A percentile compares a stretch with the other conserved stretches of the same genome.
Conservation (phyloP, 2,113 vertebrate species). For the Genyomyrus donnyi region DNA sequence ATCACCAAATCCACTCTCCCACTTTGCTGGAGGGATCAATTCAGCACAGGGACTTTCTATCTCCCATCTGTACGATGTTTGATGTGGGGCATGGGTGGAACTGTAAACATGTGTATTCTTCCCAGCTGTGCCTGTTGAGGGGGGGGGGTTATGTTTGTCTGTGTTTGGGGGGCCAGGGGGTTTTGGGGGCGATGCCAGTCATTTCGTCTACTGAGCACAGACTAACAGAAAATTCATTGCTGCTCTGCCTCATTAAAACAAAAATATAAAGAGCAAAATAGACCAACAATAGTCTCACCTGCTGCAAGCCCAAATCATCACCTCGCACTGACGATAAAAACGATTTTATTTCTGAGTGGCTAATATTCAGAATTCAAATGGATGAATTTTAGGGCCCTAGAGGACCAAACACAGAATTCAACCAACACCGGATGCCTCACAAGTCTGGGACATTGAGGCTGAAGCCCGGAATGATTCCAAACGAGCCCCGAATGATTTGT, state of each 20-base stretch:
- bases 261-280: background rate
- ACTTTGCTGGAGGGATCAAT: background rate
- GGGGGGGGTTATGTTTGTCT: background rate
- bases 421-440: background rate
- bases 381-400: background rate
- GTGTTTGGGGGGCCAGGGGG: background rate
- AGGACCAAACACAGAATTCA: background rate
- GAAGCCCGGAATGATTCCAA: background rate
- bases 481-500: background rate
- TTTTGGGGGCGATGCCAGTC: background rate
- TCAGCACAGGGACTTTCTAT: background rate
- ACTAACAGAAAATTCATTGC: background rate
- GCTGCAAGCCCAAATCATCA: background rate
- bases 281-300: background rate
- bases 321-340: background rate
- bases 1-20: background rate
- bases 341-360: background rate
- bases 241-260: background rate
- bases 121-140: background rate
- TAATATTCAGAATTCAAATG: background rate
- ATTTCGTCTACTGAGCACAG: background rate
- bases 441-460: background rate
- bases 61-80: slow-evolving; percentile 9
- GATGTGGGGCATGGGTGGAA: background rate
- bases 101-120: background rate